These are phyloP conservation scores for Pachycephus smyrnensis DNA, from an alignment of 2,888 invertebrate species.

Conservation along the genomic window DNA sequence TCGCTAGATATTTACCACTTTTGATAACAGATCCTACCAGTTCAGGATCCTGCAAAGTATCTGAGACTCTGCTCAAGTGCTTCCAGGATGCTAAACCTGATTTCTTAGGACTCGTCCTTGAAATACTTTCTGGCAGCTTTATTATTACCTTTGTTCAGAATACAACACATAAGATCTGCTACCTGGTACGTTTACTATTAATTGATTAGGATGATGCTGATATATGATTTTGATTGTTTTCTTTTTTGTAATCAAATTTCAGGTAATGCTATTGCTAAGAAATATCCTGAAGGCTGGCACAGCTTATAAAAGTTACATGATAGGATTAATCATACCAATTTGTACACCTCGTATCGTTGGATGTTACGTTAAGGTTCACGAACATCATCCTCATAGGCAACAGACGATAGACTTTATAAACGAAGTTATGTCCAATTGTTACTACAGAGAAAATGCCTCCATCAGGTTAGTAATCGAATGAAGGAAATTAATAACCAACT, in stretches of 20 bases:
- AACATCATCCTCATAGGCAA: slow-evolving; percentile 56
- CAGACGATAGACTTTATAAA: slow-evolving; percentile 53
- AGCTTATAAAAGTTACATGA: slow-evolving; percentile 38
- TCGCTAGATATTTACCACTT: slow-evolving; percentile 57
- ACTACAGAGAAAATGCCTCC: slow-evolving; percentile 44
- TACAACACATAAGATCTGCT: slow-evolving; percentile 54
- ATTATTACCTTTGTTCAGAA: slow-evolving; percentile 49
- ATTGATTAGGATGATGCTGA: not conserved
- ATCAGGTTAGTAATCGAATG: slow-evolving; percentile 41
- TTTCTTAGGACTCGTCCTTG: slow-evolving; percentile 48
- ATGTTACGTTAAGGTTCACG: slow-evolving; percentile 58
- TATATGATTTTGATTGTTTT: not conserved
- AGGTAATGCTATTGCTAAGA: slow-evolving; percentile 56
- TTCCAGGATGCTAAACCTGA: slow-evolving; percentile 50
- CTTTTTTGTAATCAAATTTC: slow-evolving; percentile 1
- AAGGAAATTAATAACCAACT: slow-evolving; percentile 9
- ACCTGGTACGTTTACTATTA: slow-evolving; percentile 48
- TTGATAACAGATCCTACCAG: slow-evolving; percentile 44
- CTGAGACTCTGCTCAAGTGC: slow-evolving; percentile 52
- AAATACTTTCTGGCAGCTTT: slow-evolving; percentile 50
- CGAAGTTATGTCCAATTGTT: slow-evolving; percentile 43
- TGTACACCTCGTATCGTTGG: slow-evolving; percentile 48
- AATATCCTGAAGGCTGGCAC: slow-evolving; percentile 47
- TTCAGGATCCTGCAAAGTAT: slow-evolving; percentile 43
- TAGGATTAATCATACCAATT: slow-evolving; percentile 48